Base-by-base conservation (phyloP, 2,797 vertebrate species). In the Urophycis tenuis region DNA sequence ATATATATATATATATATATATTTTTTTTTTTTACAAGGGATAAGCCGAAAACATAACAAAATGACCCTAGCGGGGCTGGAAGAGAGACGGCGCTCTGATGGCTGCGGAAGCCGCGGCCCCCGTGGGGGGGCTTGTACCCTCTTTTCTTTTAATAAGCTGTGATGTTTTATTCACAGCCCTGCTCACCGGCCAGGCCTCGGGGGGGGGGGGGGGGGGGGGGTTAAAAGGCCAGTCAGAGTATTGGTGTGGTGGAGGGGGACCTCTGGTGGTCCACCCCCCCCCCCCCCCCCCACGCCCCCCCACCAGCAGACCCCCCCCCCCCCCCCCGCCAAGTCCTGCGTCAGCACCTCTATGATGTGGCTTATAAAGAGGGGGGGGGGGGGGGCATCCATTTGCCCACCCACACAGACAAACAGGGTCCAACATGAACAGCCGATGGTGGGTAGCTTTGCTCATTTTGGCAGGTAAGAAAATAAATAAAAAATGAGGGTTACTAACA, bases 151-250 rank as follows among this genome's bases (percentile, higher is more conserved):
- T 64, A 49, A 36, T 35, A 9, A 34, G 31, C 35, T 5, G 14
- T 53, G 25, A 84, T 74, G 78, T 76, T 76, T 81, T 73, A 81
- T 78, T 84, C 41, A 81, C 76, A 49, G 22, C 45, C 39, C 72
- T 17, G 69, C 41, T 82, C 72, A 71, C 73, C 33, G 32, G 31
- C 70, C 74, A 76, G 32, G 71, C 72, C 45, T 76, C 60, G 41
- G 22, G 14, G 25, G 75, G n/a, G n/a, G n/a, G n/a, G 60, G 70
- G 75, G 73, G 41, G 22, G 14, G 25, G 75, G 60, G 70, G 75
- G 73, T 76, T 70, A 74, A 39, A 67, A 73, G 30, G 74, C 53
- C 31, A 35, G 34, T 31, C 75, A 72, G 71, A 32, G 53, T 15
- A 36, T 29, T 3, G 34, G 29, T 9, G 32, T 33, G 11, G 33